Percentiles rank a stretch among this genome's conserved stretches.
Conservation (phyloP, 2,113 vertebrate species). For the Burhinus oedicnemus region DNA sequence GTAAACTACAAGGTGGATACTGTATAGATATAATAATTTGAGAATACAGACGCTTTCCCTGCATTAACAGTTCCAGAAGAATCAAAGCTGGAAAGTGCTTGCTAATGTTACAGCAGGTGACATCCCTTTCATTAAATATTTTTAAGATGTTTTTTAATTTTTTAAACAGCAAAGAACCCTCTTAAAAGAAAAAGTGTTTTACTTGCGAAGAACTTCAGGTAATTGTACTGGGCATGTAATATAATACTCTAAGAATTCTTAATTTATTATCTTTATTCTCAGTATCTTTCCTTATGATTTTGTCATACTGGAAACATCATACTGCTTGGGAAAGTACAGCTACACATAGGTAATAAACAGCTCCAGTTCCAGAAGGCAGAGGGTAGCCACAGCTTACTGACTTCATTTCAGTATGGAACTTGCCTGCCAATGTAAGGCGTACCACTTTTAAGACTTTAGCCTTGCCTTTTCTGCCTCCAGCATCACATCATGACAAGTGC, state of each 20-base stretch:
- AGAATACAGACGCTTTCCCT: not conserved
- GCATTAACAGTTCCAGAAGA: not conserved
- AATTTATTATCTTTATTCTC: not conserved
- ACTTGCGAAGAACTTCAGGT: not conserved
- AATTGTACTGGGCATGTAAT: not conserved
- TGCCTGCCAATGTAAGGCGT: not conserved
- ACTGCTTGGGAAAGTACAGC: not conserved
- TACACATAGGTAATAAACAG: not conserved
- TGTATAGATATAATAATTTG: not conserved
- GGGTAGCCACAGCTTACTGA: not conserved
- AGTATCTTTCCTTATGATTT: not conserved
- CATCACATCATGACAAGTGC: not conserved
- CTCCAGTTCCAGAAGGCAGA: not conserved
- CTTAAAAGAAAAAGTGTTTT: not conserved
- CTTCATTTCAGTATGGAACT: not conserved
- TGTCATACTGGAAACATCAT: not conserved
- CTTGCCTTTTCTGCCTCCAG: not conserved
- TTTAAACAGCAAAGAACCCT: not conserved
- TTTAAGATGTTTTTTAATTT: not conserved
- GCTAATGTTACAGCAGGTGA: not conserved
- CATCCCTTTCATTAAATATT: not conserved
- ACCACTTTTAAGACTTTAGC: not conserved
- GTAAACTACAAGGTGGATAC: not conserved
- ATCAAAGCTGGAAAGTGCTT: not conserved
- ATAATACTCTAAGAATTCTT: not conserved